Evolutionary conservation across 92 coral and sea anemone species (phyloP), one percentile per base, ranked within the genome.

Genomic region (Zoanthus solanderi): DNA sequence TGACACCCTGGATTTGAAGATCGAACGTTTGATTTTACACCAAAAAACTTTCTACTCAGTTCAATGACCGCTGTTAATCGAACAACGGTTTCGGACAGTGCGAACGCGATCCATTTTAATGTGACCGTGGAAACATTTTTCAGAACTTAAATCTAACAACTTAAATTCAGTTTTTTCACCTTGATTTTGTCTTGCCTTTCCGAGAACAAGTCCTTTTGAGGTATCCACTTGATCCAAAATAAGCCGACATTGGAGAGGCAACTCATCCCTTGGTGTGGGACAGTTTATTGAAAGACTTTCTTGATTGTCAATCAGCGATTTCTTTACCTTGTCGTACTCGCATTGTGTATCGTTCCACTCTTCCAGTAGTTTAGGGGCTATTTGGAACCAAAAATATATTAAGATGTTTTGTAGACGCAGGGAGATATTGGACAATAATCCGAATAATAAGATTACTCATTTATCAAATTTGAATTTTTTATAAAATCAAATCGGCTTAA

Each of bases 131-230:
- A 7, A 50, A 11, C 12, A 50, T 7, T 11, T 14, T 32, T 14
- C 7, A 71, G 34, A 7, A 6, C 15, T 71, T 2, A 28, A 7
- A 31, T 71, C 2, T 14, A 23, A 7, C 13, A 69, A 29, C 9
- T 47, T 5, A 10, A 42, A 78, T 6, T 10, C 1, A 4, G 7
- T 60, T 61, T 80, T 4, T 18, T 45, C 60, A 81, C 85, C 85
- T 81, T 28, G 44, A 67, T 28, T 81, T 46, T 81, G 45, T 30
- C 75, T 81, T 9, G n/a, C 61, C 50, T 46, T 81, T 29, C 85
- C 85, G 42, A 11, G 75, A 31, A 81, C 57, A 28, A 81, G 74
- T 65, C 85, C 85, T 48, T 29, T 28, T 7, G 75, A 66, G 12
- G 63, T 81, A n/a, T 81, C 28, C 28, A 81, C 18, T 7, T 68